These are phyloP conservation scores for Nephrotoma flavescens DNA, from an alignment of 2,888 invertebrate genomes.

Conservation along the genomic window DNA sequence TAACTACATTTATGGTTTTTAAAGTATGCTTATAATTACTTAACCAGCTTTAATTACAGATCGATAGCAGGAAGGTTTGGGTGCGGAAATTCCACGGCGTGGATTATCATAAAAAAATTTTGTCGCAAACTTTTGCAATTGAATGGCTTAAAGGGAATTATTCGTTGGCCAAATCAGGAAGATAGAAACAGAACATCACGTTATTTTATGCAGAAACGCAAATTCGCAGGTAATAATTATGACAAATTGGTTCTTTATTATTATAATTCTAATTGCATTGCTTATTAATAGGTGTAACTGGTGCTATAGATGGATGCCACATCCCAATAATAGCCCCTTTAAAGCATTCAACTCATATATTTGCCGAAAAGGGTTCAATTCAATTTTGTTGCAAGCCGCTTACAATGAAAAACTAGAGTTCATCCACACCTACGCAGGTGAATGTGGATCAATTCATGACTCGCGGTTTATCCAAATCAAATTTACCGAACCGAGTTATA, in stretches of 20 bases:
- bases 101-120: background rate
- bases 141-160: background rate
- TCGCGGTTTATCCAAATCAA: background rate
- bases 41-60: background rate
- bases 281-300: background rate
- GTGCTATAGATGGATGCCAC: background rate
- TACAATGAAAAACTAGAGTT: background rate
- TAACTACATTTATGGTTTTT: background rate
- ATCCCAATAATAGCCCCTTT: background rate
- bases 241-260: background rate
- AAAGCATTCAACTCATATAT: background rate
- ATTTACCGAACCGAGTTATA: background rate
- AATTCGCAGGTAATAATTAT: background rate
- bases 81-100: background rate
- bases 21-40: background rate
- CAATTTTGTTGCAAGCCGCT: background rate
- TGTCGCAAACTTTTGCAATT: background rate
- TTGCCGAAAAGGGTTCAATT: background rate
- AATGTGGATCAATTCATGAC: background rate
- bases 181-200: background rate
- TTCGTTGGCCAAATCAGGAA: background rate
- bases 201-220: background rate
- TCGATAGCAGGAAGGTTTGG: background rate
- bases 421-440: background rate
- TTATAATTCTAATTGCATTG: background rate